Percentiles rank a stretch among this genome's conserved stretches.
Evolutionary conservation across 2,113 vertebrate genomes (phyloP).

Genomic region (Leptobrachium leishanense): DNA sequence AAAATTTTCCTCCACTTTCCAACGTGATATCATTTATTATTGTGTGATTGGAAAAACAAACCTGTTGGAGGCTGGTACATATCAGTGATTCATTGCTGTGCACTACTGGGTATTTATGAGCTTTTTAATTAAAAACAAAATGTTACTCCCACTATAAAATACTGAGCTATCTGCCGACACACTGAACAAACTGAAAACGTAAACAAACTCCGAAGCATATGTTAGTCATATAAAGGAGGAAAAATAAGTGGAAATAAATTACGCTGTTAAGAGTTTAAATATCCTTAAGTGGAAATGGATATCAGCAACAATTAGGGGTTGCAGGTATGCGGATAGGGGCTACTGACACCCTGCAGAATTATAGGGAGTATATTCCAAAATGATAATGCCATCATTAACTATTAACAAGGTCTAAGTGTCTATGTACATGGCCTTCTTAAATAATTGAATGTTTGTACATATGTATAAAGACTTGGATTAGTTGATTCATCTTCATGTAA

Average conservation of each 20-base stretch:
- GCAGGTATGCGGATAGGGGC: not conserved
- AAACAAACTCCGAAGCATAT: conserved; percentile 20
- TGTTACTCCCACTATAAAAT: conserved; percentile 7
- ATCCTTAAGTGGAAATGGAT: conserved; percentile 10
- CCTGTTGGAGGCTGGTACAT: not conserved
- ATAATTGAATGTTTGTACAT: no score
- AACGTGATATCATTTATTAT: not conserved
- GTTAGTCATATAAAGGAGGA: conserved; percentile 41
- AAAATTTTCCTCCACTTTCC: not conserved
- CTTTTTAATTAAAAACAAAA: conserved; percentile 23
- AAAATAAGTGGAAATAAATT: conserved; percentile 19
- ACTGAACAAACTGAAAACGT: not conserved
- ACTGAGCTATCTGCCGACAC: conserved; percentile 4
- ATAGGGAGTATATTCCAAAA: no score
- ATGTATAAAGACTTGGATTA: no score
- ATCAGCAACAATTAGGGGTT: conserved; percentile 12
- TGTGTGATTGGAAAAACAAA: not conserved
- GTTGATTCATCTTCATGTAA: no score
- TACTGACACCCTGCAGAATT: not conserved
- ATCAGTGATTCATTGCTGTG: not conserved
- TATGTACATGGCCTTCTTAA: no score
- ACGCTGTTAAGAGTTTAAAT: not conserved
- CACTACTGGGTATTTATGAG: conserved; percentile 12
- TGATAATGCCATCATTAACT: no score
- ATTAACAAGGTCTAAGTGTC: no score